A percentile compares a stretch with the other conserved stretches of the same genome.
These are phyloP conservation scores for Raja brachyura DNA, from an alignment of 2,113 vertebrate species.

Conservation along the genomic window DNA sequence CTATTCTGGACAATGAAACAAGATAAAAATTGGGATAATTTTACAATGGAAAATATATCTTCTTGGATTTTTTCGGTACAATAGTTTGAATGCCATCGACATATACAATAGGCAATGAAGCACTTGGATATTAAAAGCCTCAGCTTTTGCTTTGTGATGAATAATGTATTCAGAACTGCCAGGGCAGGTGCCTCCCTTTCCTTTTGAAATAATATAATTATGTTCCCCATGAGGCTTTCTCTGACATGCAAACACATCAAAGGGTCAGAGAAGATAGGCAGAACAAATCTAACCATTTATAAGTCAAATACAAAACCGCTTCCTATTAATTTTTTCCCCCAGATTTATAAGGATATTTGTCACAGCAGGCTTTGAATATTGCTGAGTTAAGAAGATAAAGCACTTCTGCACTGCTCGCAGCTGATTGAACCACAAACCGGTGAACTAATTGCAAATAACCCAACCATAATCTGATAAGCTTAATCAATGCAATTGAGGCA, in stretches of 20 bases:
- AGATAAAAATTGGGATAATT: not conserved
- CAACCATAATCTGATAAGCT: not conserved
- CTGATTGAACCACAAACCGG: not conserved
- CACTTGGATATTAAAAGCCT: not conserved
- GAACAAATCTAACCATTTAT: constrained; percentile 23
- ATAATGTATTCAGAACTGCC: constrained; percentile 22
- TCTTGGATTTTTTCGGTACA: not conserved
- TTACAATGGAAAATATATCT: not conserved
- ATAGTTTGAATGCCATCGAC: not conserved
- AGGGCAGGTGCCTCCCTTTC: not conserved
- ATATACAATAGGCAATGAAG: not conserved
- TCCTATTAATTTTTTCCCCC: not conserved
- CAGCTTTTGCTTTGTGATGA: not conserved
- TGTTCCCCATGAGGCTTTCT: not conserved
- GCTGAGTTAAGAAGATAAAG: not conserved
- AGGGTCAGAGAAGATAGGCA: not conserved
- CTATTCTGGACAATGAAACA: too few relatives aligned
- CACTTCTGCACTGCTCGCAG: not conserved
- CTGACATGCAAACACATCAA: constrained; percentile 22
- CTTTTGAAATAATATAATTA: constrained; percentile 34
- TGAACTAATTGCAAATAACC: not conserved
- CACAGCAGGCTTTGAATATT: not conserved
- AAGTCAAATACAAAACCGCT: not conserved
- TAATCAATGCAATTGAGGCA: not conserved
- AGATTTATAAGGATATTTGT: constrained; percentile 9